Conservation (phyloP, 2,113 vertebrate species). For the Mola mola region DNA sequence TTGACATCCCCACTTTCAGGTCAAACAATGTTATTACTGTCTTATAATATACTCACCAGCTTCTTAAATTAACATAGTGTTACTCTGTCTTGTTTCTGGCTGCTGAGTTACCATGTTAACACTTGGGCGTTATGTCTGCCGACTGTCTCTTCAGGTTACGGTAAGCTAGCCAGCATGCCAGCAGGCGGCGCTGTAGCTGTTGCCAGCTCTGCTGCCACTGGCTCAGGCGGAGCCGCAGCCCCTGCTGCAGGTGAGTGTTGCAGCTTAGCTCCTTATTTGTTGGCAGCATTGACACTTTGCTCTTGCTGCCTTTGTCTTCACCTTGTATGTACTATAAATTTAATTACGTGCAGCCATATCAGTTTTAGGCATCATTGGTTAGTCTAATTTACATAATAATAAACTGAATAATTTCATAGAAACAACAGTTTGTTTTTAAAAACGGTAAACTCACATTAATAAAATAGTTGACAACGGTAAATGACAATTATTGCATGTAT, state of each 20-base stretch:
- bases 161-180: conserved; percentile 92
- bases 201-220: conserved; percentile 75
- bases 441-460: neutral
- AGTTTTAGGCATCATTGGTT: too few species aligned
- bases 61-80: too few species aligned
- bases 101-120: conserved; percentile 12
- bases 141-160: conserved; percentile 82
- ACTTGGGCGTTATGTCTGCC: conserved; percentile 36
- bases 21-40: too few species aligned
- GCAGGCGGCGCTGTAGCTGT: conserved; percentile 88
- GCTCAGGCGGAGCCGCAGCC: conserved; percentile 79
- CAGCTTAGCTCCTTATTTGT: conserved; percentile 49
- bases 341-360: too few species aligned
- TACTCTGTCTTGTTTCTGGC: conserved; percentile 22
- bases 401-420: too few species aligned
- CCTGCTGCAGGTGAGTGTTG: conserved; percentile 82
- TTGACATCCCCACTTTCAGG: neutral
- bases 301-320: neutral
- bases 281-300: conserved; percentile 21
- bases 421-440: too few species aligned
- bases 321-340: too few species aligned
- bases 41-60: too few species aligned
- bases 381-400: too few species aligned
- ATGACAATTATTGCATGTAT: neutral
- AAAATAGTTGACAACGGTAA: neutral